phyloP scores from a whole-genome alignment of 2,888 invertebrate genomes.

The Polyploca ridens region DNA sequence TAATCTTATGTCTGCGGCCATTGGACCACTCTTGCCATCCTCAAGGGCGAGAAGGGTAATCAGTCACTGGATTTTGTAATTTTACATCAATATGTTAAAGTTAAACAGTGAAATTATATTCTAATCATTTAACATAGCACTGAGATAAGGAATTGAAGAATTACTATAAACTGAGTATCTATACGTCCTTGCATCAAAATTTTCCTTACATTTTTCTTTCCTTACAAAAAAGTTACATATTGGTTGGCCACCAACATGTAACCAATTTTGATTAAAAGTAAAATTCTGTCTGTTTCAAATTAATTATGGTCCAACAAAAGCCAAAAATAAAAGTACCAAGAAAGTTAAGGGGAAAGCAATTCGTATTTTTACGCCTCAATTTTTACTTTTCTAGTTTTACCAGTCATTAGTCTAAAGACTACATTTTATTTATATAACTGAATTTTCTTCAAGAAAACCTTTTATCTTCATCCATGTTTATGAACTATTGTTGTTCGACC shows the following conservation, averaged over 20 bases:
- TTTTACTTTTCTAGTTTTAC: neutral
- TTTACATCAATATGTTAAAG: slow-evolving; percentile 27
- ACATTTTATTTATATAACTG: neutral
- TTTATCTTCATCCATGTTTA: neutral
- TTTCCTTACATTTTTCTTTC: no score
- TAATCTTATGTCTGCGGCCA: slow-evolving; percentile 42
- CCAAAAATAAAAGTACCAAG: no score
- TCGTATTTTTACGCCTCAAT: neutral
- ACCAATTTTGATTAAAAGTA: no score
- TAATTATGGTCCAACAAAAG: no score
- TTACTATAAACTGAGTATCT: neutral
- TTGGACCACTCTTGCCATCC: slow-evolving; percentile 37
- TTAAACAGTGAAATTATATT: neutral
- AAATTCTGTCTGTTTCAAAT: no score
- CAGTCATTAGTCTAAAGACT: neutral
- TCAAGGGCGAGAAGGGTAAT: slow-evolving; percentile 50
- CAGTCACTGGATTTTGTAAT: slow-evolving; percentile 48
- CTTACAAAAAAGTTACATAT: no score
- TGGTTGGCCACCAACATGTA: no score
- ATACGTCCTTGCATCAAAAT: no score
- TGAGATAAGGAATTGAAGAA: neutral
- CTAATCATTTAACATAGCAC: neutral
- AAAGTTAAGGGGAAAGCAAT: no score
- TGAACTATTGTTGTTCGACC: slow-evolving; percentile 22
- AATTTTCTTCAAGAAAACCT: slow-evolving; percentile 1